These are phyloP conservation scores for Scartelaos histophorus DNA, from an alignment of 2,113 vertebrate species.

Conservation along the genomic window DNA sequence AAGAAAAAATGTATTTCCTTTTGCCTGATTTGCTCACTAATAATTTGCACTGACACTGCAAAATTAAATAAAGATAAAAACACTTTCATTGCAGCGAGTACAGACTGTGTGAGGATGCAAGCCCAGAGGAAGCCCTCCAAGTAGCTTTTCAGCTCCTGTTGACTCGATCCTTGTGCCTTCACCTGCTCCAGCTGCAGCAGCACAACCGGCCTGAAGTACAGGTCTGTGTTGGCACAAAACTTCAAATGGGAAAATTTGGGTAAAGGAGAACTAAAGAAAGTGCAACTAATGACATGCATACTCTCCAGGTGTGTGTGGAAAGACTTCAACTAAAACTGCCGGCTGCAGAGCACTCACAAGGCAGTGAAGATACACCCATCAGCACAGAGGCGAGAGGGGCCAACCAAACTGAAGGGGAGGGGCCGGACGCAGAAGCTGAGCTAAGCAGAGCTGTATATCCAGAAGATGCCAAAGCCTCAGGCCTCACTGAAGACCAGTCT, in stretches of 20 bases:
- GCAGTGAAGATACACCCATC: neutral
- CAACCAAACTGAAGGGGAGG: conserved; percentile 21
- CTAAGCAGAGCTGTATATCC: neutral
- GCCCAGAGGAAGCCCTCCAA: conserved; percentile 67
- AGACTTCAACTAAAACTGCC: conserved; percentile 53
- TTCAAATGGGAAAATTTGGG: neutral
- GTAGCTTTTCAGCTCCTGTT: conserved; percentile 85
- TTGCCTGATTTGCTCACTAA: neutral
- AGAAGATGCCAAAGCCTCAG: conserved; percentile 2
- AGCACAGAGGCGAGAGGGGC: conserved; percentile 10
- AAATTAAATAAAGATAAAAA: neutral
- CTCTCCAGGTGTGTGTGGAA: conserved; percentile 46
- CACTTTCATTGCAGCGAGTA: conserved; percentile 70
- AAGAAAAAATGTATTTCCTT: neutral
- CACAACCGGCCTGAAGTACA: conserved; percentile 51
- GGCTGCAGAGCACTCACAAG: neutral
- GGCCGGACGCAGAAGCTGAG: conserved; percentile 3
- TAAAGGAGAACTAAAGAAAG: neutral
- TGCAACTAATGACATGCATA: neutral
- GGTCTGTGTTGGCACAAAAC: conserved; percentile 7
- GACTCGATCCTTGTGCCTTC: conserved; percentile 76
- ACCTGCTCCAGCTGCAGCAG: conserved; percentile 69
- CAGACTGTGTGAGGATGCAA: conserved; percentile 68
- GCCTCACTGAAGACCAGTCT: conserved; percentile 53
- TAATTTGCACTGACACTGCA: neutral